Percentiles rank a stretch among this genome's conserved stretches.
phyloP scores from a whole-genome alignment of 2,113 vertebrate species.

The Stegostoma tigrinum region DNA sequence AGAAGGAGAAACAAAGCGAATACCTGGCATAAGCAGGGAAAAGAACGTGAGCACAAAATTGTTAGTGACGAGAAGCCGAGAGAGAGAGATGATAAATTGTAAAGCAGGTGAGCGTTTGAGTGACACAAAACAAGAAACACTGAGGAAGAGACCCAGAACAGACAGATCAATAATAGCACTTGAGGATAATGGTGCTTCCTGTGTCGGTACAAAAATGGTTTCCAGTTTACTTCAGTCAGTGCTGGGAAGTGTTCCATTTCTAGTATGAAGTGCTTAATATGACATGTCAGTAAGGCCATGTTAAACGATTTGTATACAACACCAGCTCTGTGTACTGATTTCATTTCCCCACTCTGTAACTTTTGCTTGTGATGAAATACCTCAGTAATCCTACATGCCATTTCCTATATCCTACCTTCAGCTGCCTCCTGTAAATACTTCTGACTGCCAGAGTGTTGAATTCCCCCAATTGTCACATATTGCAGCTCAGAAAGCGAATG shows the following conservation, averaged over 20 bases:
- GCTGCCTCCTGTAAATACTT: neutral
- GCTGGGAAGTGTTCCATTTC: conserved; percentile 58
- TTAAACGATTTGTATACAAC: conserved; percentile 34
- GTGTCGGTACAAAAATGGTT: conserved; percentile 47
- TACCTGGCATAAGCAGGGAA: neutral
- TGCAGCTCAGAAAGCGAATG: neutral
- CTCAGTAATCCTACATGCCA: conserved; percentile 30
- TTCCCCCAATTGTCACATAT: neutral
- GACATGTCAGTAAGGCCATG: neutral
- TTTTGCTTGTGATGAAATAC: neutral
- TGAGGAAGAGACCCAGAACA: conserved; percentile 40
- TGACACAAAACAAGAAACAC: conserved; percentile 28
- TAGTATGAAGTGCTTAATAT: conserved; percentile 49
- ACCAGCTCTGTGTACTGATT: neutral
- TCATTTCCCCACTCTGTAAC: conserved; percentile 4
- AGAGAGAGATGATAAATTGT: conserved; percentile 6
- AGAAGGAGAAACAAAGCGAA: neutral
- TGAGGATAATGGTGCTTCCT: conserved; percentile 64
- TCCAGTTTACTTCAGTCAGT: conserved; percentile 52
- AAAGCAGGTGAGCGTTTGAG: neutral
- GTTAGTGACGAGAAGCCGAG: neutral
- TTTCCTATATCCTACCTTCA: conserved; percentile 30
- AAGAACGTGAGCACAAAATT: neutral
- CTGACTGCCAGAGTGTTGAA: conserved; percentile 23
- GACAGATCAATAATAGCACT: conserved; percentile 72